phyloP scores from a whole-genome alignment of 2,113 vertebrate genomes.

The Siniperca chuatsi region DNA sequence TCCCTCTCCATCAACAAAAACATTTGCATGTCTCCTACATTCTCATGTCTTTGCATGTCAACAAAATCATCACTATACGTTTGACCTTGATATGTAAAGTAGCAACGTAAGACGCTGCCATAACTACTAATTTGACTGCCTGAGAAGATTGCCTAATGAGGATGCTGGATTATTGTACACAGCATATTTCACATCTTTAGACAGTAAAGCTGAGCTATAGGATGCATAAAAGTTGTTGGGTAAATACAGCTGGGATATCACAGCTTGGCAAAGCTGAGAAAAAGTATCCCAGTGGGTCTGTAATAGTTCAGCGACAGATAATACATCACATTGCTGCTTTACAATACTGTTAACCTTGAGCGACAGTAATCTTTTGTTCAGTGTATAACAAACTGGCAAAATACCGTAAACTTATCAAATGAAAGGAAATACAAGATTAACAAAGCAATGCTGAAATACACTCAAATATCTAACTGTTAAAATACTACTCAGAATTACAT shows the following conservation, averaged over 20 bases:
- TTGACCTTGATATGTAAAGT: conserved; percentile 45
- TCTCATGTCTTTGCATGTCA: conserved; percentile 38
- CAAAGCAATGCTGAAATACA: background rate
- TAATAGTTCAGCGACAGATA: conserved; percentile 10
- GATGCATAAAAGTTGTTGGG: background rate
- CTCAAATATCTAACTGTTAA: background rate
- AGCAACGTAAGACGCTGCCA: background rate
- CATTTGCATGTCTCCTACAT: conserved; percentile 70
- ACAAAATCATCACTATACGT: conserved; percentile 13
- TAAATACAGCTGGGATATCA: conserved; percentile 3
- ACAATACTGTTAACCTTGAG: conserved; percentile 4
- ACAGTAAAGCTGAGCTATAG: background rate
- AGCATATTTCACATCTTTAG: background rate
- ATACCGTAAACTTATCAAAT: background rate
- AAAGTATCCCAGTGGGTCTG: background rate
- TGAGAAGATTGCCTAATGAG: background rate
- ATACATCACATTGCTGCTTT: conserved; percentile 19
- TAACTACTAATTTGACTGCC: background rate
- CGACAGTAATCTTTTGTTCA: background rate
- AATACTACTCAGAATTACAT: background rate
- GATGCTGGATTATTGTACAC: background rate
- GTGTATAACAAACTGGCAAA: background rate
- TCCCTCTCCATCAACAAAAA: conserved; percentile 58
- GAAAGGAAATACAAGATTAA: background rate
- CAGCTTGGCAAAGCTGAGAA: conserved; percentile 12